phyloP scores from a whole-genome alignment of 1,140 invertebrate genomes.

The Pteromalus puparum region DNA sequence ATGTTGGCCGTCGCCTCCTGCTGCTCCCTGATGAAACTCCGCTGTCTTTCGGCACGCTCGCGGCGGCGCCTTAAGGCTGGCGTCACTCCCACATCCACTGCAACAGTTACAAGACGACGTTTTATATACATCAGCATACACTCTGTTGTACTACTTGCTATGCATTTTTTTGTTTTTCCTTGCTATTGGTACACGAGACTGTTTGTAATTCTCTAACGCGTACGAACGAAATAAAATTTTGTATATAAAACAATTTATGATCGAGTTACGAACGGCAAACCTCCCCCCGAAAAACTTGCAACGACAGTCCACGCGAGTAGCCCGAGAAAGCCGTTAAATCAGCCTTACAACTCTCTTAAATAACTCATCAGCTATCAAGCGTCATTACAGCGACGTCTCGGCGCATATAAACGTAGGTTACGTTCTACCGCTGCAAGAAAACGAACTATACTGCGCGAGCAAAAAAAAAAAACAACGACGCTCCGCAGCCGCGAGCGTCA shows the following conservation, averaged over 20 bases:
- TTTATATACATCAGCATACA: constrained; percentile 19
- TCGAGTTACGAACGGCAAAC: no score
- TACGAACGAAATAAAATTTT: no score
- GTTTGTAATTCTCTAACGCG: no score
- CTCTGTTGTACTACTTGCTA: not conserved
- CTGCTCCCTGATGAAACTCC: constrained; percentile 87
- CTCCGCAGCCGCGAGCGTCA: not conserved
- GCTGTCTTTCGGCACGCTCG: constrained; percentile 87
- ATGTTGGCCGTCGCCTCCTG: constrained; percentile 79
- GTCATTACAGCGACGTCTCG: constrained; percentile 3
- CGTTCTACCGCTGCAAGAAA: not conserved
- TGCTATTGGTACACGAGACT: no score
- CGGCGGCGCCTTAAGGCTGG: constrained; percentile 83
- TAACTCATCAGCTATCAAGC: not conserved
- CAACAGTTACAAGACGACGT: constrained; percentile 56
- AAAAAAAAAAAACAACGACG: not conserved
- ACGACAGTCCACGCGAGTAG: no score
- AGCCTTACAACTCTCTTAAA: no score
- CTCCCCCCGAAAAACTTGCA: no score
- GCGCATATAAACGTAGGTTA: no score
- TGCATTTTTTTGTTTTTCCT: no score
- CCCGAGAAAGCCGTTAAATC: no score
- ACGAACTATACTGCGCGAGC: not conserved
- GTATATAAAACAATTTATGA: no score
- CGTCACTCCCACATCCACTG: constrained; percentile 82